Conservation (phyloP, 2,113 vertebrate genomes). For the Eonycteris spelaea region DNA sequence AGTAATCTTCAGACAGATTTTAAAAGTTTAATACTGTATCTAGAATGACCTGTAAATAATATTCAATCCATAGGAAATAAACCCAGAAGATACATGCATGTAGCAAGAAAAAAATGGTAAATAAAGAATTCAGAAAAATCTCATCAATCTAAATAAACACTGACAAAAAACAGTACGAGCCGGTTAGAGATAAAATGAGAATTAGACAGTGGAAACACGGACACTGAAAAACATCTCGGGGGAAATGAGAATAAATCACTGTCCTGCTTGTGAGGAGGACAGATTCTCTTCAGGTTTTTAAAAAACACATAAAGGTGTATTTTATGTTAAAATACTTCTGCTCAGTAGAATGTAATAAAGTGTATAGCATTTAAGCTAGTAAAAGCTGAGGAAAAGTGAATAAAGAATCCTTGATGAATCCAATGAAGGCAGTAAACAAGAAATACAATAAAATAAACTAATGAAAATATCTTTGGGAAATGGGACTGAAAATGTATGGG, state of each 20-base stretch:
- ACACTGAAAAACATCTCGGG: accelerated
- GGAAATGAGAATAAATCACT: not conserved
- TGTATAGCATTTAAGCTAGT: not conserved
- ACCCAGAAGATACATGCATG: not conserved
- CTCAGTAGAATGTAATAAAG: not conserved
- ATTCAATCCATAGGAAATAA: not conserved
- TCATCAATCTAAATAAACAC: not conserved
- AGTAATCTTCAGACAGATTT: not conserved
- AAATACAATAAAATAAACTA: not conserved
- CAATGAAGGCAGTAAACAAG: not conserved
- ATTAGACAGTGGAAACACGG: not conserved
- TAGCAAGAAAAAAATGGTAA: not conserved
- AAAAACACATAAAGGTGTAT: not conserved
- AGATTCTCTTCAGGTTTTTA: not conserved
- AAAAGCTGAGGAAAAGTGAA: not conserved
- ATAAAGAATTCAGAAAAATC: not conserved
- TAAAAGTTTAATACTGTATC: not conserved
- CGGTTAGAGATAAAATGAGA: not conserved
- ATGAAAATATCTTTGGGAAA: not conserved
- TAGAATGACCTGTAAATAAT: not conserved
- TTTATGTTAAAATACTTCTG: not conserved
- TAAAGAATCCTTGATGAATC: not conserved
- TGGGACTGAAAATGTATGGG: not conserved
- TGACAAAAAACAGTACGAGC: not conserved
- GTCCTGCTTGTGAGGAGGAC: not conserved